phyloP scores from a whole-genome alignment of 2,888 invertebrate species.

The Quadroppia sp. region DNA sequence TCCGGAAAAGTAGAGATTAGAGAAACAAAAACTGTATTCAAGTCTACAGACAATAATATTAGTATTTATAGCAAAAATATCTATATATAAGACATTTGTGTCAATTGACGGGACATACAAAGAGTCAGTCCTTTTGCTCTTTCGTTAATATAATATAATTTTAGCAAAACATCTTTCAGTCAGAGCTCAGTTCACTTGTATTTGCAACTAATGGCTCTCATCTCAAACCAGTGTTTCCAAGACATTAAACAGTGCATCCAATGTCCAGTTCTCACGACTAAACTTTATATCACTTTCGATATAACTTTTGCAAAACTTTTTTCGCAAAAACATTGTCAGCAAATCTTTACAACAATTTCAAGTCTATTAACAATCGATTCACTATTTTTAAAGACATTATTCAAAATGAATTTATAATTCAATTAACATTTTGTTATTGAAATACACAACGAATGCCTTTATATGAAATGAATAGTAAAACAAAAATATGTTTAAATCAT shows the following conservation, averaged over 20 bases:
- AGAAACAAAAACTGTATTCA: background rate
- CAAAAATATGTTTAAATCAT: too few relatives aligned
- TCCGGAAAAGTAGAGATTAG: constrained; percentile 32
- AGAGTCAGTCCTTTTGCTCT: constrained; percentile 27
- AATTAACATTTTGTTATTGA: too few relatives aligned
- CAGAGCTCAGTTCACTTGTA: constrained; percentile 12
- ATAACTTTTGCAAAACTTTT: constrained; percentile 9
- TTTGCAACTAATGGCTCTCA: constrained; percentile 17
- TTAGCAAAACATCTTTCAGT: constrained; percentile 30
- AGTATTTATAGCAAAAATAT: constrained; percentile 12
- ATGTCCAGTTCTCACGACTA: constrained; percentile 27
- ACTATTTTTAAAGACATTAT: too few relatives aligned
- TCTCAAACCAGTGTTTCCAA: constrained; percentile 35
- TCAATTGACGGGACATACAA: constrained; percentile 15
- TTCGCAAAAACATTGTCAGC: background rate
- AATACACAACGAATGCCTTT: too few relatives aligned
- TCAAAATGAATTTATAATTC: too few relatives aligned
- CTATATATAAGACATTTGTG: constrained; percentile 28
- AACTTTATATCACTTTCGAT: constrained; percentile 17
- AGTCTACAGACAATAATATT: background rate
- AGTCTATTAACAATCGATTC: background rate
- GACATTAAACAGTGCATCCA: constrained; percentile 33
- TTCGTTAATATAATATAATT: constrained; percentile 22
- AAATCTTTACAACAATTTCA: background rate
- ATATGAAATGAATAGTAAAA: too few relatives aligned